These are phyloP conservation scores for Cichlasoma orientale DNA, from an alignment of 2,797 vertebrate species.

Conservation along the genomic window DNA sequence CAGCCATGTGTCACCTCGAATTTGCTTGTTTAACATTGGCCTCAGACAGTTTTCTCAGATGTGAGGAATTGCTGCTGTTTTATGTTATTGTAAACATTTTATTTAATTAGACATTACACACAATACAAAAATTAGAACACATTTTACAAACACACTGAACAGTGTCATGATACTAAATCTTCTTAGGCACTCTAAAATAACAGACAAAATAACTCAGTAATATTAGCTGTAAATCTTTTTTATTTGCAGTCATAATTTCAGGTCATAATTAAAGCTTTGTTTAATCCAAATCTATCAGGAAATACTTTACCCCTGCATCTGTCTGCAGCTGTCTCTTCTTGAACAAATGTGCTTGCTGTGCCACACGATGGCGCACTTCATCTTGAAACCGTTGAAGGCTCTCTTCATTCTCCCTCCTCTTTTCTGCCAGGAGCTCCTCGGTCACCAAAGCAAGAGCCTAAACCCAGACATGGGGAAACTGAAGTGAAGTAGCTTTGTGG, in stretches of 20 bases:
- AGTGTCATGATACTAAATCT: not conserved
- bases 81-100: not conserved
- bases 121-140: not conserved
- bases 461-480: not conserved
- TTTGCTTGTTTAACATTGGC: not conserved
- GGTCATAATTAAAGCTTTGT: not conserved
- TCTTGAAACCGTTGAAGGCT: slow-evolving; percentile 86
- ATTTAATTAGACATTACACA: not conserved
- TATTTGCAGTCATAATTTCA: not conserved
- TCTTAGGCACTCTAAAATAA: not conserved
- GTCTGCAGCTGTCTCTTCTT: slow-evolving; percentile 77
- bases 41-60: not conserved
- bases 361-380: slow-evolving; percentile 87
- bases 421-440: slow-evolving; percentile 83
- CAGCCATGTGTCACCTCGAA: not conserved
- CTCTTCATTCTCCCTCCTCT: slow-evolving; percentile 77
- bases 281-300: not conserved
- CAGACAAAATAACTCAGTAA: not conserved
- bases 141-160: not conserved
- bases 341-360: slow-evolving; percentile 73
- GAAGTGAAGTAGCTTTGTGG: no score
- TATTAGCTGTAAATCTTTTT: not conserved
- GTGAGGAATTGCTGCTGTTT: not conserved
- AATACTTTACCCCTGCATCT: slow-evolving; percentile 25
- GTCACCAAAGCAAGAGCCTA: slow-evolving; percentile 82